Evolutionary conservation across 2,113 vertebrate species (phyloP).

Genomic region (Rhabdomys dilectus): DNA sequence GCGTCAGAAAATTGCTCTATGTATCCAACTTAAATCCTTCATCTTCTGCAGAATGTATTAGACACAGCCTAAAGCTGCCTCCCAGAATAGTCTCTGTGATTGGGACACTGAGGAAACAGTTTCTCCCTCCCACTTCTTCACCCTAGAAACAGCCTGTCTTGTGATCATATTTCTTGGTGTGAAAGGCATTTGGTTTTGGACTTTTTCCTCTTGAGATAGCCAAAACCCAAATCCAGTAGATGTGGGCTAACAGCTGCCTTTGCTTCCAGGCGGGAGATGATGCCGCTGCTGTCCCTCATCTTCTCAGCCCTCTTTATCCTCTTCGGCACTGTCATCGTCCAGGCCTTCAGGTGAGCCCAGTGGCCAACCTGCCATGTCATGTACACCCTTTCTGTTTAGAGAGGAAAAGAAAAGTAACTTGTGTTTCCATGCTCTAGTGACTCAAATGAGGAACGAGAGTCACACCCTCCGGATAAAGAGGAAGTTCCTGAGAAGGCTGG

Average conservation of each 20-base stretch:
- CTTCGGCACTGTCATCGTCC: slow-evolving; percentile 96
- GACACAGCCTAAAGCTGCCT: neutral
- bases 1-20: neutral
- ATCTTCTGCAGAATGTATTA: neutral
- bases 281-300: slow-evolving; percentile 96
- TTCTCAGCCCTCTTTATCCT: slow-evolving; percentile 98
- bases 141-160: neutral
- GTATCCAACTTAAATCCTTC: neutral
- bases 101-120: neutral
- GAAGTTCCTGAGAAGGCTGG: slow-evolving; percentile 83
- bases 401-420: neutral
- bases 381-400: neutral
- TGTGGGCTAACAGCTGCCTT: neutral
- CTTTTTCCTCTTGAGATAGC: neutral
- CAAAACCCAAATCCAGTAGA: accelerated
- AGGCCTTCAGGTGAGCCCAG: slow-evolving; percentile 94
- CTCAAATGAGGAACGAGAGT: slow-evolving; percentile 92
- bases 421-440: slow-evolving; percentile 88
- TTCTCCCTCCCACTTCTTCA: neutral
- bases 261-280: slow-evolving; percentile 96
- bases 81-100: neutral
- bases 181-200: neutral
- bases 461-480: slow-evolving; percentile 91
- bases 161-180: neutral
- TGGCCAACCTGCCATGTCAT: accelerated